Evolutionary conservation across 2,113 vertebrate genomes (phyloP), one percentile per base, ranked within the genome.

Genomic region (Semnornis frantzii): DNA sequence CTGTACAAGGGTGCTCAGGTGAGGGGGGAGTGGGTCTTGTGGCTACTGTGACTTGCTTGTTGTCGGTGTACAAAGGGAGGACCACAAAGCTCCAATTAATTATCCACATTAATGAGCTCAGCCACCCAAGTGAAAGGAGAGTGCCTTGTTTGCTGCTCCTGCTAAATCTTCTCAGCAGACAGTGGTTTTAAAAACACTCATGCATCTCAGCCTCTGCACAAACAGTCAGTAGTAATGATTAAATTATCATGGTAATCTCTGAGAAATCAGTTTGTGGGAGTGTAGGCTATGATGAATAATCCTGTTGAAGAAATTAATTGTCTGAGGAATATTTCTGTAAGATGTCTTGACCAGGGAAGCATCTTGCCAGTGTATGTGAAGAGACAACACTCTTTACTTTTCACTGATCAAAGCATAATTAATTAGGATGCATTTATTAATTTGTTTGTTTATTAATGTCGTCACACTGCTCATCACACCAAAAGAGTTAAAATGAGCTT

Each of bases 51-150:
- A 94, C 96, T 96, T 69, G 50, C 85, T 95, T 95, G 86, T 96
- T 91, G 95, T 86, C 23, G 58, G 46, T 90, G 63, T 96, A 97
- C 97, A 97, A 97, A 97, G 91, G 94, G 83, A 93, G 65, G 75
- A 77, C 82, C 82, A 92, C 94, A 95, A 92, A 96, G 86, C 90
- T 94, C 97, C 97, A 98, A 98, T 98, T 99, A 99, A 99, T 98
- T 99, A 98, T 97, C 98, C 97, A 96, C 97, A 94, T 95, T 98
- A 98, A 98, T 98, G 98, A 98, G 97, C 97, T 98, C 91, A 75
- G 86, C 2, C 59, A 79, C 69, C 65, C 76, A n/a, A 90, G 65
- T 89, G 74, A 93, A 95, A 90, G 66, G 69, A 91, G 85, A 82
- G 72, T 59, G 60, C 70, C 82, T 71, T 52, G 92, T 68, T 44